A percentile compares a stretch with the other conserved stretches of the same genome.
phyloP scores from a whole-genome alignment of 1,140 invertebrate genomes.

The Lordiphosa clarofinis region DNA sequence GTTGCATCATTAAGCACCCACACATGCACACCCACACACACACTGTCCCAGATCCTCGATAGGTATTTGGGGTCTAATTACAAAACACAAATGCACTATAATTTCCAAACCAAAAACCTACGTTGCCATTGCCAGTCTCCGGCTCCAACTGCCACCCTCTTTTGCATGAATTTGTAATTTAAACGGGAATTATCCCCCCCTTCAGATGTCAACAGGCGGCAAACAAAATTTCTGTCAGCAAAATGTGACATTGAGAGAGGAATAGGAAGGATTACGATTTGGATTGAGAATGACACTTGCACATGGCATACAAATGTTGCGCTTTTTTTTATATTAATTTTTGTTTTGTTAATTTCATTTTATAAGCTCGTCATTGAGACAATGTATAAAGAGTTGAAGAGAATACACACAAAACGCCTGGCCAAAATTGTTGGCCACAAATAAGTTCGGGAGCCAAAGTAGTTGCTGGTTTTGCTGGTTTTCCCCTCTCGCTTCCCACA shows the following conservation, averaged over 20 bases:
- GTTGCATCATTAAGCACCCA: constrained; percentile 39
- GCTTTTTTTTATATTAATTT: constrained; percentile 32
- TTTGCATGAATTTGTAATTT: constrained; percentile 66
- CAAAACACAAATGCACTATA: constrained; percentile 71
- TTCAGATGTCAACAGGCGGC: constrained; percentile 14
- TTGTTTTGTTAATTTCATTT: not conserved
- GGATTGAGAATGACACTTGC: constrained; percentile 47
- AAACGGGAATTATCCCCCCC: constrained; percentile 55
- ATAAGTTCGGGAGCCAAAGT: constrained; percentile 33
- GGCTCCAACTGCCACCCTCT: constrained; percentile 1
- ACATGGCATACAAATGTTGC: constrained; percentile 34
- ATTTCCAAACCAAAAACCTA: constrained; percentile 48
- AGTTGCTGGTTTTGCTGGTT: constrained; percentile 33
- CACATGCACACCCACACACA: constrained; percentile 2
- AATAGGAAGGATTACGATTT: constrained; percentile 56
- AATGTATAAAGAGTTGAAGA: not conserved
- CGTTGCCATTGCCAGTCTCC: not conserved
- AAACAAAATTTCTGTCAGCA: constrained; percentile 63
- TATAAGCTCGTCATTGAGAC: not conserved
- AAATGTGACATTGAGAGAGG: constrained; percentile 52
- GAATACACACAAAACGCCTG: constrained; percentile 1
- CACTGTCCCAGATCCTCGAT: constrained; percentile 23
- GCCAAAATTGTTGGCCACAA: constrained; percentile 37
- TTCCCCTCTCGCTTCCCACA: constrained; percentile 2
- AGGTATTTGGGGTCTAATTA: constrained; percentile 69